phyloP scores from a whole-genome alignment of 2,797 vertebrate genomes.

The Erpetoichthys calabaricus region DNA sequence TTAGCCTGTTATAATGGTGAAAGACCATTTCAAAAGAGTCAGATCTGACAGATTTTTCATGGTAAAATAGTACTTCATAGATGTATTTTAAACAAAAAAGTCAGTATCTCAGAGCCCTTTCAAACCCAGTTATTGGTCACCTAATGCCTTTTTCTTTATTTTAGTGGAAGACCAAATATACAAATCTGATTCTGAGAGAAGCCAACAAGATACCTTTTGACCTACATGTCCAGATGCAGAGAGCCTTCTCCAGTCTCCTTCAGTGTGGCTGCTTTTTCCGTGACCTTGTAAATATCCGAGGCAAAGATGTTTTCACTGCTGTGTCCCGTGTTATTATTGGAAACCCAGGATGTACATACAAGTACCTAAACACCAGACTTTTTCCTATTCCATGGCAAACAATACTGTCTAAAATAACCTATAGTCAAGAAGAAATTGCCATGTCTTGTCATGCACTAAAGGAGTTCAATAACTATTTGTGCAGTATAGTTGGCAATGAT shows the following conservation, averaged over 20 bases:
- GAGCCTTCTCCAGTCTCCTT: constrained; percentile 59
- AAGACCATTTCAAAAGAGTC: too few species aligned
- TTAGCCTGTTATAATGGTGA: too few species aligned
- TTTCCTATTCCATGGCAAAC: constrained; percentile 87
- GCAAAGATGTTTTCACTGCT: constrained; percentile 77
- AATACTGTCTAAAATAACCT: constrained; percentile 40
- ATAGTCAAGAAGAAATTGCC: constrained; percentile 59
- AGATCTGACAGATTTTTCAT: too few species aligned
- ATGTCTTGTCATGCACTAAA: constrained; percentile 73
- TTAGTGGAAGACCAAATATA: constrained; percentile 83
- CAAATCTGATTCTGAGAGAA: constrained; percentile 64
- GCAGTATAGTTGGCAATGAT: constrained; percentile 12
- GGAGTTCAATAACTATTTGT: constrained; percentile 78
- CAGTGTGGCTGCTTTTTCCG: constrained; percentile 67
- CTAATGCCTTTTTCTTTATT: constrained; percentile 9
- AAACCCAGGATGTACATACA: constrained; percentile 79
- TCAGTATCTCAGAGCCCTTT: too few species aligned
- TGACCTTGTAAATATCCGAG: constrained; percentile 81
- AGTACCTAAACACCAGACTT: constrained; percentile 85
- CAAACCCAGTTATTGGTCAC: too few species aligned
- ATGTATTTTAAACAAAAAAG: too few species aligned
- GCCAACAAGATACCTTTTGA: constrained; percentile 52
- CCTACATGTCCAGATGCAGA: constrained; percentile 64
- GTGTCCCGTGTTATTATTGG: constrained; percentile 82
- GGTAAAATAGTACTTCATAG: too few species aligned